phyloP scores from a whole-genome alignment of 1,140 invertebrate species.

The Drosophila takahashii region DNA sequence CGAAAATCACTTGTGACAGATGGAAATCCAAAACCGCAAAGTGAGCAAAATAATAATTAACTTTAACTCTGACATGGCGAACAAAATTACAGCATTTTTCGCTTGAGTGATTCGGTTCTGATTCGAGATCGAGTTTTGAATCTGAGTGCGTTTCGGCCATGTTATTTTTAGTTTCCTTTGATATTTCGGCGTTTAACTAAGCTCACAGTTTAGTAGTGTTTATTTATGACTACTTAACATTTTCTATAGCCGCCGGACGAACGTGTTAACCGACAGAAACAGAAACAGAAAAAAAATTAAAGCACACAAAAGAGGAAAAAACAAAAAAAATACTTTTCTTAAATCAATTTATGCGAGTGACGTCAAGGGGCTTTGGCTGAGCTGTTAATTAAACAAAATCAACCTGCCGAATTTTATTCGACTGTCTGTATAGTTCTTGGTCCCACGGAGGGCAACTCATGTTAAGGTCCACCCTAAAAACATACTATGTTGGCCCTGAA shows the following conservation, averaged over 20 bases:
- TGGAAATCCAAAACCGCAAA: conserved; percentile 31
- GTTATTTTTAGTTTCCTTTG: conserved; percentile 54
- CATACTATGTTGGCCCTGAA: conserved; percentile 39
- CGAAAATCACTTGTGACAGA: conserved; percentile 26
- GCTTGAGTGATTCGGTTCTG: conserved; percentile 32
- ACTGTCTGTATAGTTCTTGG: conserved; percentile 14
- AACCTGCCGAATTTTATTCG: conserved; percentile 55
- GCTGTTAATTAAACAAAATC: conserved; percentile 75
- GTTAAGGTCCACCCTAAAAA: conserved; percentile 24
- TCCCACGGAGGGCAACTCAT: neutral
- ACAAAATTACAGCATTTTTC: conserved; percentile 54
- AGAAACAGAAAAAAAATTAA: conserved; percentile 34
- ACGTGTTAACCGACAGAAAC: conserved; percentile 68
- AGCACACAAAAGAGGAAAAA: conserved; percentile 24
- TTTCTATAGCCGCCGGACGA: conserved; percentile 58
- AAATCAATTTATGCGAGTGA: conserved; percentile 75
- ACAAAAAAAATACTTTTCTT: conserved; percentile 32
- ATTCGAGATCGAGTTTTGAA: neutral
- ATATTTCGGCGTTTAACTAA: conserved; percentile 56
- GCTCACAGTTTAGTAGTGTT: conserved; percentile 73
- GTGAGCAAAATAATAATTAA: conserved; percentile 44
- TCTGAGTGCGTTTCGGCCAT: conserved; percentile 16
- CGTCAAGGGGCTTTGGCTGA: conserved; percentile 57
- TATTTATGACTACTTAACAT: conserved; percentile 80
- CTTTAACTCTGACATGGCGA: conserved; percentile 4